These are phyloP conservation scores for Drosophila cracens DNA, from an alignment of 2,888 invertebrate species.

Conservation along the genomic window DNA sequence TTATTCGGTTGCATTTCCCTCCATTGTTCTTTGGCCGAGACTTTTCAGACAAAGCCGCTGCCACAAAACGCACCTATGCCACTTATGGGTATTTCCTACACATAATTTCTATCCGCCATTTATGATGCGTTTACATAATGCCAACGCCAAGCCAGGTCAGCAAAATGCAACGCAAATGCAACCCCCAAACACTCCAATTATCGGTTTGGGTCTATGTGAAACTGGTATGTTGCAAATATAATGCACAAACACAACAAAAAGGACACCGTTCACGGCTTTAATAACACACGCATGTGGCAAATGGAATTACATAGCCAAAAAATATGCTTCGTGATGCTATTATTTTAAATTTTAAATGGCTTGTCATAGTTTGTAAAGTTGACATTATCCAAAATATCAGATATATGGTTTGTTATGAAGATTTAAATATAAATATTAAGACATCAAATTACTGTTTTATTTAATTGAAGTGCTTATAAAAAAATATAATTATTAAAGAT, in stretches of 20 bases:
- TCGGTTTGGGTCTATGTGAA: constrained; percentile 17
- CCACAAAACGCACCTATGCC: constrained; percentile 31
- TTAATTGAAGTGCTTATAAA: neutral
- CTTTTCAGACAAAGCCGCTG: constrained; percentile 7
- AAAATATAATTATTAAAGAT: neutral
- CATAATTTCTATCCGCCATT: constrained; percentile 33
- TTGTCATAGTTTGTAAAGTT: neutral
- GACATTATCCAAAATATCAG: neutral
- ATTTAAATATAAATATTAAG: neutral
- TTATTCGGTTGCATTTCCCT: constrained; percentile 59
- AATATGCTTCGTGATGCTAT: neutral
- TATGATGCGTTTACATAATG: constrained; percentile 47
- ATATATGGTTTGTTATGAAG: neutral
- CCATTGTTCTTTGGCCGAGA: constrained; percentile 44
- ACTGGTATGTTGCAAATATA: constrained; percentile 41
- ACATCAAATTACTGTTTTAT: neutral
- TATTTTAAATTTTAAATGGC: neutral
- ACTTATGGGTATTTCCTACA: constrained; percentile 7
- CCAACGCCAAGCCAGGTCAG: constrained; percentile 49
- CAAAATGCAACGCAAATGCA: constrained; percentile 15
- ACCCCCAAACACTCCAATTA: neutral
- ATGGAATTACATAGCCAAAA: constrained; percentile 7
- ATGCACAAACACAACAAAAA: constrained; percentile 31
- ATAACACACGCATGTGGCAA: neutral
- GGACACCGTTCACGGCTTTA: constrained; percentile 5